Base-by-base conservation (phyloP, 1,140 invertebrate species). In the Lamellibrachia luymesi region DNA sequence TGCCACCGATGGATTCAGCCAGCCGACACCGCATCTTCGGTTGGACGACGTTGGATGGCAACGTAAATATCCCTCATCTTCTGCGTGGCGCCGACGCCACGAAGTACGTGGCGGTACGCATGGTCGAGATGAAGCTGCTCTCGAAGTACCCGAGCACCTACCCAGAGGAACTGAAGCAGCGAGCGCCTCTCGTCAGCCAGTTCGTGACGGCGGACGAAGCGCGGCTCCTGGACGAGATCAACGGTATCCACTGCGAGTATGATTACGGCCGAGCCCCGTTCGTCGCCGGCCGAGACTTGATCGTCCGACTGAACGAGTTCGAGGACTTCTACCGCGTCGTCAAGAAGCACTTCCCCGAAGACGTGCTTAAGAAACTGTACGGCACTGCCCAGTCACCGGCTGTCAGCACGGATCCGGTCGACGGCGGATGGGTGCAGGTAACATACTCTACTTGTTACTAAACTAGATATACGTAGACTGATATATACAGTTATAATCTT, bases 131-230 rank as follows among this genome's bases (percentile, higher is more conserved):
- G 94, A 96, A 96, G 94, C 94, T 96, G 17, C 93, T 95, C 92
- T 94, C 94, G 93, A 94, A 94, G 98, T 97, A 98, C 98, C 97
- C 95, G 80, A 95, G 95, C 93, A 94, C 95, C 4, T 96, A 95
- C 94, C 95, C 95, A 10, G 95, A 96, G 93, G 95, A 96, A 92
- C 93, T 95, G 2, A 95, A 95, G 13, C 95, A 95, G 89, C 95
- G 95, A 90, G 95, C 95, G 52, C 96, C 95, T 7, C 92, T 99
- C 92, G 97, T 98, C 93, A 98, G 98, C 96, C 98, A 98, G 96
- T 99, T 98, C 95, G 98, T 99, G 93, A 99, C 98, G 7, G 98
- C 98, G 94, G 97, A 97, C 4, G 98, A 99, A 96, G 98, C 98
- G 91, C 97, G 98, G 94, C 97, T 99, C 25, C 97, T 99, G 50